These are phyloP conservation scores for Hypothenemus hampei DNA, from an alignment of 1,140 invertebrate species.

Conservation along the genomic window DNA sequence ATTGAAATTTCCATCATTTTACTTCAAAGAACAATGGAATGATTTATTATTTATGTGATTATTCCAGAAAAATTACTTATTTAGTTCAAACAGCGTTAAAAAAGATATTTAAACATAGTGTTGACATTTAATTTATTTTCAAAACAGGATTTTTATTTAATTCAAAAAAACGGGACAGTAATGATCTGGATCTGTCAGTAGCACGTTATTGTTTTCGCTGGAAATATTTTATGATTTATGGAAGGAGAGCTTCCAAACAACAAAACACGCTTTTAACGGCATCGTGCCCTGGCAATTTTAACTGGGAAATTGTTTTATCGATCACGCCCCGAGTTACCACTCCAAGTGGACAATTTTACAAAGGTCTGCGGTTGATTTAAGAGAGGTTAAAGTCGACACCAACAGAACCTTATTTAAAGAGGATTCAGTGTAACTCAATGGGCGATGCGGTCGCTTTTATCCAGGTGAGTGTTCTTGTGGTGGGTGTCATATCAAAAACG, in stretches of 20 bases:
- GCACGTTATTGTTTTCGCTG: slow-evolving; percentile 1
- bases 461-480: no score
- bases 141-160: not conserved
- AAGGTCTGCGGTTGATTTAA: not conserved
- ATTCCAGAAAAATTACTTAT: no score
- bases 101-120: no score
- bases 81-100: no score
- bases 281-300: not conserved
- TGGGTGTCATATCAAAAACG: slow-evolving; percentile 13
- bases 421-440: not conserved
- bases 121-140: no score
- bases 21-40: no score
- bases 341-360: slow-evolving; percentile 3
- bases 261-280: slow-evolving; percentile 4
- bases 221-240: slow-evolving; percentile 2
- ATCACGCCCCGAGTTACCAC: not conserved
- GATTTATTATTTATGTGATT: no score
- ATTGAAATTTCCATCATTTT: no score
- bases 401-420: not conserved
- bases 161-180: not conserved
- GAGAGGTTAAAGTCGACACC: not conserved
- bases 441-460: no score
- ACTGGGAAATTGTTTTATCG: slow-evolving; percentile 7
- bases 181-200: slow-evolving; percentile 2
- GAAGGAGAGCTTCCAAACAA: not conserved